phyloP scores from a whole-genome alignment of 1,140 invertebrate species.

The Acromyrmex heyeri region DNA sequence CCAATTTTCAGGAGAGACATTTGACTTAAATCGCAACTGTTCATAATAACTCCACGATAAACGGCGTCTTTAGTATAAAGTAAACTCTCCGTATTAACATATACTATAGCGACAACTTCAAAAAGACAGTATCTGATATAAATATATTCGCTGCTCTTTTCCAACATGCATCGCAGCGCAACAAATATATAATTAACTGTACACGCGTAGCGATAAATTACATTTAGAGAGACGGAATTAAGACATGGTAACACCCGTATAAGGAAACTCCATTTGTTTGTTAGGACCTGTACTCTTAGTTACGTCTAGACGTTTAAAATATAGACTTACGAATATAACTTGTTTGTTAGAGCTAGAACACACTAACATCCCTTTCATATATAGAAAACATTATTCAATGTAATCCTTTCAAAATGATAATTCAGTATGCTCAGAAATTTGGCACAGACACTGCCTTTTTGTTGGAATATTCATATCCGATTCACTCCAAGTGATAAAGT shows the following conservation, averaged over 20 bases:
- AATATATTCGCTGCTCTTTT: conserved; percentile 48
- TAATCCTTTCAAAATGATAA: conserved; percentile 33
- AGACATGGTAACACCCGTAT: conserved; percentile 66
- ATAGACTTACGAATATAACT: conserved; percentile 63
- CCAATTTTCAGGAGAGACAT: conserved; percentile 32
- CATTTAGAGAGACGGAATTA: conserved; percentile 74
- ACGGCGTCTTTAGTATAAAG: conserved; percentile 37
- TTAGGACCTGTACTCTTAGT: conserved; percentile 46
- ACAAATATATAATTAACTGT: conserved; percentile 62
- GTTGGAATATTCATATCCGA: conserved; percentile 32
- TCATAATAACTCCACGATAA: conserved; percentile 34
- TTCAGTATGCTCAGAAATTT: conserved; percentile 34
- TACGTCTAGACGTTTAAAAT: conserved; percentile 66
- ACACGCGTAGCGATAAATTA: conserved; percentile 66
- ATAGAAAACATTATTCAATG: conserved; percentile 23
- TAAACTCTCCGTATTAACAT: conserved; percentile 53
- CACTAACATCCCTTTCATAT: conserved; percentile 16
- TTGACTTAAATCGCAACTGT: conserved; percentile 21
- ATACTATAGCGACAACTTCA: conserved; percentile 51
- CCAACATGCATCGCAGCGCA: conserved; percentile 48
- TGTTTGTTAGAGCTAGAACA: conserved; percentile 55
- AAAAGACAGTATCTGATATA: conserved; percentile 74
- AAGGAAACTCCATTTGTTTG: conserved; percentile 59
- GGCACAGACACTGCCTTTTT: conserved; percentile 70
- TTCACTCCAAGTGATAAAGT: conserved; percentile 25